These are phyloP conservation scores for Petaurus breviceps DNA, from an alignment of 2,113 vertebrate species.

Conservation along the genomic window DNA sequence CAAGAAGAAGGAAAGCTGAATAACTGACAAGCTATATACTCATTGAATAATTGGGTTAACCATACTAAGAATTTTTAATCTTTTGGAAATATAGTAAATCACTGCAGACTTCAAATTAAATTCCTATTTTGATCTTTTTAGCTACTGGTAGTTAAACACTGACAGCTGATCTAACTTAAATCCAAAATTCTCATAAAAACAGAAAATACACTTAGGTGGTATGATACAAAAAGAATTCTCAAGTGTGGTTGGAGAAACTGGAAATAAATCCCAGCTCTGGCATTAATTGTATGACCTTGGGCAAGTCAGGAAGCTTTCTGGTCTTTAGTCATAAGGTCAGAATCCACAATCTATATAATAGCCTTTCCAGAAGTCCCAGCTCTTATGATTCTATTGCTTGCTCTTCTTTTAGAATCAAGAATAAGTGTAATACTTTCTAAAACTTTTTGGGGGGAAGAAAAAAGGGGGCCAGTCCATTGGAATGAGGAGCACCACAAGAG, in stretches of 20 bases:
- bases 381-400: not conserved
- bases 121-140: not conserved
- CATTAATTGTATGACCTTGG: not conserved
- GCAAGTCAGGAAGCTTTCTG: not conserved
- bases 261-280: not conserved
- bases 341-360: not conserved
- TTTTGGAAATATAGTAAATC: constrained; percentile 54
- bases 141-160: not conserved
- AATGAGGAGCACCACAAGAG: not conserved
- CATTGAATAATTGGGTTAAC: constrained; percentile 25
- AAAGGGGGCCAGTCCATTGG: not conserved
- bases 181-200: not conserved
- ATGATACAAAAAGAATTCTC: not conserved
- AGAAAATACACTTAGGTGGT: not conserved
- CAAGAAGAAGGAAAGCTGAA: constrained; percentile 33
- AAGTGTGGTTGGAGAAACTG: not conserved
- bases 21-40: constrained; percentile 18
- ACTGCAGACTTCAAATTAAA: constrained; percentile 33
- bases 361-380: not conserved
- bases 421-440: not conserved
- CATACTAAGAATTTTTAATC: constrained; percentile 55
- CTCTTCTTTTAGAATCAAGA: not conserved
- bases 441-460: not conserved
- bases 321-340: not conserved
- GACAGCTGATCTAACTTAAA: constrained; percentile 24